phyloP scores from a whole-genome alignment of 2,113 vertebrate species.

The Solea solea region DNA sequence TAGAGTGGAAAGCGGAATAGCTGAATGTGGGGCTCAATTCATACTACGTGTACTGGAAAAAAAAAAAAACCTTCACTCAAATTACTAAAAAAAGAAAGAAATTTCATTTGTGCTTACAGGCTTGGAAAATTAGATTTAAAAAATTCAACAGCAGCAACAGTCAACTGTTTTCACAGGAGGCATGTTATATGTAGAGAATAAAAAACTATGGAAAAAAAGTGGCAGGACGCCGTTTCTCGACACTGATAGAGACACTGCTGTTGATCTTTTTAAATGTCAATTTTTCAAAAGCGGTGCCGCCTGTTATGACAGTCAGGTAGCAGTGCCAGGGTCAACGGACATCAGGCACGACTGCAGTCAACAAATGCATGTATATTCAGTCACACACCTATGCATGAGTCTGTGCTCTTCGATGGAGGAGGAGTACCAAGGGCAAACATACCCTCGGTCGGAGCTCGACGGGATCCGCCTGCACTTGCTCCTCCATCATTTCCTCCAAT shows the following conservation, averaged over 20 bases:
- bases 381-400: constrained; percentile 78
- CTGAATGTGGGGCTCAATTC: neutral
- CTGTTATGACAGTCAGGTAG: constrained; percentile 6
- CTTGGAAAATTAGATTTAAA: constrained; percentile 27
- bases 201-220: no score
- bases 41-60: no score
- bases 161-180: constrained; percentile 11
- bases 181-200: no score
- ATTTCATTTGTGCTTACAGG: constrained; percentile 19
- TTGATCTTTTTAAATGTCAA: constrained; percentile 13
- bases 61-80: no score
- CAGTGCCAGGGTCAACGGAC: constrained; percentile 36
- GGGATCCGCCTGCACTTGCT: constrained; percentile 78
- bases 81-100: constrained; percentile 1
- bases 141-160: constrained; percentile 6
- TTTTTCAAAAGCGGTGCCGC: constrained; percentile 9
- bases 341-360: constrained; percentile 32
- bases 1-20: no score
- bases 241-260: constrained; percentile 1
- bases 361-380: constrained; percentile 46
- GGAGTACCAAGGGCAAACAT: constrained; percentile 81
- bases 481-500: constrained; percentile 82
- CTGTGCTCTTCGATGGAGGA: constrained; percentile 76
- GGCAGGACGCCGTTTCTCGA: constrained; percentile 3
- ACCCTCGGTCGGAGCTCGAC: constrained; percentile 93